Percentiles rank a stretch among this genome's conserved stretches.
These are phyloP conservation scores for Sweltsa coloradensis DNA, from an alignment of 1,140 invertebrate species.

Conservation along the genomic window DNA sequence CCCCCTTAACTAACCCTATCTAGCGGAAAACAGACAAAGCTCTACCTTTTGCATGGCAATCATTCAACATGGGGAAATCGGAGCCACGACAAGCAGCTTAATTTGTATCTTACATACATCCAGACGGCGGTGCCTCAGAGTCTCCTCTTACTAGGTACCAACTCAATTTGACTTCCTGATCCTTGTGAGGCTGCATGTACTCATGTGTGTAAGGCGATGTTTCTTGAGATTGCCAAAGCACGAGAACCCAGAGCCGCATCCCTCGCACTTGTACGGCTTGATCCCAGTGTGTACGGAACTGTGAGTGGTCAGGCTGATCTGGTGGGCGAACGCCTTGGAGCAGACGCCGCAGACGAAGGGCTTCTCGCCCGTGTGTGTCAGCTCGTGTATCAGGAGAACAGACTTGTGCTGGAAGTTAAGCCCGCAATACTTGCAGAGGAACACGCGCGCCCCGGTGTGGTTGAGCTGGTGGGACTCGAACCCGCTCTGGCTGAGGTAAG, in stretches of 20 bases:
- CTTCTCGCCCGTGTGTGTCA: slow-evolving; percentile 35
- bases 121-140: too few species aligned
- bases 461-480: slow-evolving; percentile 29
- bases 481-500: slow-evolving; percentile 27
- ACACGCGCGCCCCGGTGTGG: slow-evolving; percentile 32
- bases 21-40: too few species aligned
- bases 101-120: too few species aligned
- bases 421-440: slow-evolving; percentile 34
- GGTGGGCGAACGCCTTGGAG: slow-evolving; percentile 36
- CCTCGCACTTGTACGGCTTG: slow-evolving; percentile 30
- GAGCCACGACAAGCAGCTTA: too few species aligned
- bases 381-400: slow-evolving; percentile 20
- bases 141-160: too few species aligned
- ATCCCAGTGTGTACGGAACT: slow-evolving; percentile 36
- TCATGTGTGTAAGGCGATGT: slow-evolving; percentile 26
- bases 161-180: too few species aligned
- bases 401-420: slow-evolving; percentile 25
- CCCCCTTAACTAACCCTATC: too few species aligned
- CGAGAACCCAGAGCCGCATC: slow-evolving; percentile 29
- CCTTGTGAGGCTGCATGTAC: too few species aligned
- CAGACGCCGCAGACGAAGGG: slow-evolving; percentile 40
- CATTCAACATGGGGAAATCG: too few species aligned
- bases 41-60: too few species aligned
- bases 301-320: slow-evolving; percentile 35
- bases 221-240: slow-evolving; percentile 31